phyloP scores from a whole-genome alignment of 2,888 invertebrate species.

The Micropterix aruncella region DNA sequence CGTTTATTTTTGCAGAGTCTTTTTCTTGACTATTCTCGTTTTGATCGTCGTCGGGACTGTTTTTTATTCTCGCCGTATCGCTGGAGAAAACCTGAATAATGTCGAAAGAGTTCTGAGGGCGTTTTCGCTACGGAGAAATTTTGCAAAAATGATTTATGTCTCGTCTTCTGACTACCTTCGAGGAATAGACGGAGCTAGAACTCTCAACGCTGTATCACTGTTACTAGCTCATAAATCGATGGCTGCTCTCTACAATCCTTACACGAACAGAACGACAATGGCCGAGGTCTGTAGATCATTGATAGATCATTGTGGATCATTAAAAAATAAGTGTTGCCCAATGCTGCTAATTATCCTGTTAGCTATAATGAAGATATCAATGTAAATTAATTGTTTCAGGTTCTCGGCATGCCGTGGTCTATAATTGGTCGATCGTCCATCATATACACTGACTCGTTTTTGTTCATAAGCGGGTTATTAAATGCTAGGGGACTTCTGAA shows the following conservation, averaged over 20 bases:
- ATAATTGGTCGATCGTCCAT: slow-evolving; percentile 44
- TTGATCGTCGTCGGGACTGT: slow-evolving; percentile 28
- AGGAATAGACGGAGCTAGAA: slow-evolving; percentile 38
- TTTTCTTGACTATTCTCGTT: slow-evolving; percentile 27
- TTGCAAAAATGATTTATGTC: slow-evolving; percentile 27
- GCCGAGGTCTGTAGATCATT: no score
- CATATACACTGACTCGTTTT: slow-evolving; percentile 46
- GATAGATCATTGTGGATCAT: no score
- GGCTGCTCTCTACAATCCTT: slow-evolving; percentile 43
- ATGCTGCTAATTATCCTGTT: no score
- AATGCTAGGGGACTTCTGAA: slow-evolving; percentile 37
- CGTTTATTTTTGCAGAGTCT: slow-evolving; percentile 31
- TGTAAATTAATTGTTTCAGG: no score
- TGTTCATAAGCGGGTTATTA: slow-evolving; percentile 43
- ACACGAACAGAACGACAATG: slow-evolving; percentile 38
- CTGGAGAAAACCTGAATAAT: slow-evolving; percentile 28
- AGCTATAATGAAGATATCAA: no score
- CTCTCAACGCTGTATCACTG: slow-evolving; percentile 38
- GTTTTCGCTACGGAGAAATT: slow-evolving; percentile 36
- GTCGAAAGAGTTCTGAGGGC: slow-evolving; percentile 34
- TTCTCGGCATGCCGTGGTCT: slow-evolving; percentile 35
- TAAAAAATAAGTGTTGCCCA: no score
- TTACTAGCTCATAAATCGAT: slow-evolving; percentile 42
- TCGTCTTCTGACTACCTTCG: slow-evolving; percentile 28
- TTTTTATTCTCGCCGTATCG: slow-evolving; percentile 21